These are phyloP conservation scores for Palaemon carinicauda DNA, from an alignment of 1,140 invertebrate genomes.

Conservation along the genomic window DNA sequence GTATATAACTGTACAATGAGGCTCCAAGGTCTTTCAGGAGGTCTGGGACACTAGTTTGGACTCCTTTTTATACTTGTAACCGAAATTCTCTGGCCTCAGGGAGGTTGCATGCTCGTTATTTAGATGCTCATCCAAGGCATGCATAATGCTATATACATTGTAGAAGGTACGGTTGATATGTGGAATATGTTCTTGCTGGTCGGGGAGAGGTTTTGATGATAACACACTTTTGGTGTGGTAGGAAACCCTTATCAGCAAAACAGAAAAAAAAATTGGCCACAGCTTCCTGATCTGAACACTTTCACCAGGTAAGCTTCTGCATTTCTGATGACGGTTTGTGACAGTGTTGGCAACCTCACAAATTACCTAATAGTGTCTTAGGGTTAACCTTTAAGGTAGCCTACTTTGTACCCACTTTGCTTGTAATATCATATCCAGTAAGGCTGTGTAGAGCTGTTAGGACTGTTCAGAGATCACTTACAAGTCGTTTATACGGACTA, in stretches of 20 bases:
- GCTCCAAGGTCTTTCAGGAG: too few species aligned
- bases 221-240: background rate
- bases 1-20: too few species aligned
- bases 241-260: background rate
- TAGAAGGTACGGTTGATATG: constrained; percentile 23
- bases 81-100: too few species aligned
- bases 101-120: too few species aligned
- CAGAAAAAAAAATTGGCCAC: background rate
- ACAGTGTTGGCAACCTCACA: background rate
- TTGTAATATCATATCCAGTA: constrained; percentile 20
- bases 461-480: background rate
- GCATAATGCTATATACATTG: constrained; percentile 35
- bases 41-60: too few species aligned
- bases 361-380: background rate
- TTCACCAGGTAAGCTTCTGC: constrained; percentile 18
- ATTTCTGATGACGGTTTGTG: background rate
- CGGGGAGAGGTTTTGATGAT: background rate
- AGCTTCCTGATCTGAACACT: background rate
- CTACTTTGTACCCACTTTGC: too few species aligned
- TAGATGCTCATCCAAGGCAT: constrained; percentile 11
- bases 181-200: background rate
- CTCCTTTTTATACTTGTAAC: too few species aligned
- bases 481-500: background rate
- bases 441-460: constrained; percentile 32
- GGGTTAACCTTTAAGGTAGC: background rate